Base-by-base conservation (phyloP, 2,113 vertebrate species). In the Siniperca chuatsi region DNA sequence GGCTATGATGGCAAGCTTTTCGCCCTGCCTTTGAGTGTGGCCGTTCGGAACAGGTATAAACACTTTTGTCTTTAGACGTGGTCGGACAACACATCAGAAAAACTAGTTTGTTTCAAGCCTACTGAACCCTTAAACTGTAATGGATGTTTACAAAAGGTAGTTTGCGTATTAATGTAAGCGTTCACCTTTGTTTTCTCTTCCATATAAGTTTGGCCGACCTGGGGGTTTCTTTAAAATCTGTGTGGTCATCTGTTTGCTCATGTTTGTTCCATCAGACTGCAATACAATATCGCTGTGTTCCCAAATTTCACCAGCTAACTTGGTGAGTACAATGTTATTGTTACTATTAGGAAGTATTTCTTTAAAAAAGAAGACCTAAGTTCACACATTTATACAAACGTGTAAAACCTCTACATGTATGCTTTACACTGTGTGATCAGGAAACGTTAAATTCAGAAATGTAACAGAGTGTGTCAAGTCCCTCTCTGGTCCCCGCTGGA, bases 401-500 rank as follows among this genome's bases (percentile, higher is more conserved):
- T n/a, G 35, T 58, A 74, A 40, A 44, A 8, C 23, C 2, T 52
- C 29, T 11, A 1, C 52, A 18, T 20, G 13, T 6, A 58, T 25
- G 12, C 25, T 33, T 16, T 69, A 33, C 46, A 29, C 20, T 54
- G 10, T 25, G 65, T 18, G 64, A 67, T 8, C 11, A n/a, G 6
- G 18, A 20, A 48, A 52, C 1, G 0, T 35, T 50, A 10, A 23
- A 6, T 37, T 37, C 71, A 84, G 62, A 89, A 72, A 75, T 82
- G 82, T 50, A 84, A 70, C 64, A 81, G 76, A 40, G 42, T 75
- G 76, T 83, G 74, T 78, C 71, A 23, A 18, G 72, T 79, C 70
- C 78, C 48, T 75, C 62, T 50, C 64, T 15, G 16, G 57, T 71
- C 71, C 65, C 83, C 8, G 2, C 87, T 64, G 88, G 68, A 92